Base-by-base conservation (phyloP, 1,140 invertebrate species). In the Chrysoperla carnea region DNA sequence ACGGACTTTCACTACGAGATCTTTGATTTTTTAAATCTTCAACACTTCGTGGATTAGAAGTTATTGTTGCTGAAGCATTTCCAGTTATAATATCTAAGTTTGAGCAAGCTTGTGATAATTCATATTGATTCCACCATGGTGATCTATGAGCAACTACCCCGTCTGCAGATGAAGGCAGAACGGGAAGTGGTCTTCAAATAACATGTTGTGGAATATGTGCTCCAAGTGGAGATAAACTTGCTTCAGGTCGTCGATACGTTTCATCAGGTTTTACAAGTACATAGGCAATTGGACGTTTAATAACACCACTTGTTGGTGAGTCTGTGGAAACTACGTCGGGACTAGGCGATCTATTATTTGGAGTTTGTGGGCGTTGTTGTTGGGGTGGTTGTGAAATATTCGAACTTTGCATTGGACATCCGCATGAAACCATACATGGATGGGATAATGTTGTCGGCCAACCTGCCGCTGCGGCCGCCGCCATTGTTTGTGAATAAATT, bases 111-210 rank as follows among this genome's bases (percentile, higher is more conserved):
- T 13, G 57, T 52, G 38, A 58, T 57, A 49, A 23, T 23, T 23
- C 17, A 23, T 23, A 23, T 23, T 59, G 57, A 47, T 52, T 57
- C 67, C 69, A 71, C 58, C 67, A 70, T 50, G 59, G 17, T 23
- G 54, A 15, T 61, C 61, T 55, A 67, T 66, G 57, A 59, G 59
- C 57, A 61, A 50, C 59, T 47, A 49, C 53, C 58, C 66, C 58
- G 58, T 23, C 17, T 23, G 17, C 17, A 23, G 62, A 48, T 44
- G 61, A 70, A 52, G 75, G 78, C 63, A 82, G 78, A 78, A 81
- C 75, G 68, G 75, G 75, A 61, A 81, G 75, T 63, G 79, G 79
- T 67, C 76, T 82, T 82, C 79, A 84, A 75, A 82, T 82, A 59
- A 84, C 76, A 50, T 81, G 79, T 38, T 68, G 68, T 0, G 69